phyloP scores from a whole-genome alignment of 37 sponge, comb jelly and placozoan genomes.

The Hexactinellida sp. region DNA sequence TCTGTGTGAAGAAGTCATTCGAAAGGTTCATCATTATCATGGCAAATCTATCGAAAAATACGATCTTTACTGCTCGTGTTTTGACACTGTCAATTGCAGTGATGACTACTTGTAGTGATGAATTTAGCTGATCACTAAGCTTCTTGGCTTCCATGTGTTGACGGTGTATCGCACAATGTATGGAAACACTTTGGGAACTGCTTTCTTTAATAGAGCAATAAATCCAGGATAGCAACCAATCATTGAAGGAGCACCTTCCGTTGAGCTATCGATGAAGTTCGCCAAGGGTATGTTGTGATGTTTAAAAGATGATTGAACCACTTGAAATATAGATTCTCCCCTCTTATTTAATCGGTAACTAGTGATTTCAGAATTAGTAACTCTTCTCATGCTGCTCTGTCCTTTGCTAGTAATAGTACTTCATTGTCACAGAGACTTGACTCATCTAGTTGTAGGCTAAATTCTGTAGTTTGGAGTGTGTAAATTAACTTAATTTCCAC shows the following conservation, averaged over 20 bases:
- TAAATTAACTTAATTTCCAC: neutral
- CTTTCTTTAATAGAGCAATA: constrained; percentile 15
- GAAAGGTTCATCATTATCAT: constrained; percentile 12
- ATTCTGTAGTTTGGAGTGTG: neutral
- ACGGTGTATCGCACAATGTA: neutral
- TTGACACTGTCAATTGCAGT: neutral
- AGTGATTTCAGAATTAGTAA: neutral
- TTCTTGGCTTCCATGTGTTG: constrained; percentile 1
- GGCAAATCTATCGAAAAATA: neutral
- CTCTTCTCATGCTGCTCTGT: neutral
- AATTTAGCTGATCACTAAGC: constrained; percentile 8
- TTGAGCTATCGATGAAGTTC: neutral
- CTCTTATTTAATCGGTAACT: neutral
- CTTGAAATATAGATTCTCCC: neutral
- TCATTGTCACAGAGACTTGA: constrained; percentile 15
- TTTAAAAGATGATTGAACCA: neutral
- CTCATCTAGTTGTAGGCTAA: constrained; percentile 9
- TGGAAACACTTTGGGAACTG: neutral
- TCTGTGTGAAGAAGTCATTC: constrained; percentile 15
- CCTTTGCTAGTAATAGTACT: neutral
- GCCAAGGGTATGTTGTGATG: neutral
- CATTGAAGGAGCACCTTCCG: constrained; percentile 14
- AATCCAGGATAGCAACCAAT: constrained; percentile 6
- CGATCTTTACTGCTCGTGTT: constrained; percentile 8
- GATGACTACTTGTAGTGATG: neutral